Evolutionary conservation across 2,797 vertebrate genomes (phyloP).

Genomic region (Hemibagrus guttatus): DNA sequence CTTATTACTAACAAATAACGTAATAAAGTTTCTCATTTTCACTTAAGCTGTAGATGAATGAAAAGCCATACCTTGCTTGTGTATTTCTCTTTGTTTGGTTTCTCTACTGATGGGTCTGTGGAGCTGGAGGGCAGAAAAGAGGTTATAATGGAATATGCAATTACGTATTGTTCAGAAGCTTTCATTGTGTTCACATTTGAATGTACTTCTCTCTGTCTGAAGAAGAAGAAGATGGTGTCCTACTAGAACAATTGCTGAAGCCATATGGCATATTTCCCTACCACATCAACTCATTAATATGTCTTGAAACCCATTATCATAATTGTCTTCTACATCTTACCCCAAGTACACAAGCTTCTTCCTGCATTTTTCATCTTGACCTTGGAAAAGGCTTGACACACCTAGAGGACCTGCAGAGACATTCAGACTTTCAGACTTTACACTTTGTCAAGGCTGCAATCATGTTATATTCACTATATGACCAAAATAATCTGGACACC

Average conservation of each 20-base stretch:
- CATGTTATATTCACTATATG: neutral
- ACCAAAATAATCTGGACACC: neutral
- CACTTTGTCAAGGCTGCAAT: neutral
- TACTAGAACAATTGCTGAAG: neutral
- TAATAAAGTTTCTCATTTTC: neutral
- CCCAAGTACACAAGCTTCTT: conserved; percentile 75
- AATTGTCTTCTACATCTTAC: conserved; percentile 68
- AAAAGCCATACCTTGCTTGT: conserved; percentile 81
- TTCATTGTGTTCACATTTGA: neutral
- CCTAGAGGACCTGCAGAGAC: conserved; percentile 66
- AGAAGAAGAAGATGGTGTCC: neutral
- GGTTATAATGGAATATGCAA: conserved; percentile 39
- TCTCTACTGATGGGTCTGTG: conserved; percentile 80
- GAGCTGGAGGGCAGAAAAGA: conserved; percentile 72
- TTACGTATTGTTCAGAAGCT: neutral
- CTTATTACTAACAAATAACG: neutral
- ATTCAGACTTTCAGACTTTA: neutral
- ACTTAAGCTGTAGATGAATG: neutral
- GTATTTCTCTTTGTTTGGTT: conserved; percentile 81
- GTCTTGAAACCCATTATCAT: neutral
- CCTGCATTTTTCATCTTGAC: conserved; percentile 76
- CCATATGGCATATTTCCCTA: neutral
- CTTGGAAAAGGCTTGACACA: conserved; percentile 66
- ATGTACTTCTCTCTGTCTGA: neutral
- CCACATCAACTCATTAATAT: neutral